Conservation (phyloP, 2,113 vertebrate species). For the Erythrolamprus reginae region DNA sequence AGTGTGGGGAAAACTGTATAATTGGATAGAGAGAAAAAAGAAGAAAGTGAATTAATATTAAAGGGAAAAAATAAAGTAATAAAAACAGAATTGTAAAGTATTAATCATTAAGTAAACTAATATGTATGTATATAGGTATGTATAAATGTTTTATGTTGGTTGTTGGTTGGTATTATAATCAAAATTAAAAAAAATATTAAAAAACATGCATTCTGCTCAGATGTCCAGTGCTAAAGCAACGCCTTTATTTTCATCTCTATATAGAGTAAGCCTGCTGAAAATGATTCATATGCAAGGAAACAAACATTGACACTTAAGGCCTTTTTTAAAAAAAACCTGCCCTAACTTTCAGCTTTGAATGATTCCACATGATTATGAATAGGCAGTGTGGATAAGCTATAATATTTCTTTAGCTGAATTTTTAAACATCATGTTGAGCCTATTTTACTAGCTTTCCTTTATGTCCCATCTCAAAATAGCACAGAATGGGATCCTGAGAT, state of each 20-base stretch:
- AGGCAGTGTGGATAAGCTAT: background rate
- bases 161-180: no score
- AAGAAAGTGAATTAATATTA: no score
- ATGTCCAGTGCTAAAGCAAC: background rate
- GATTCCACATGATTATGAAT: background rate
- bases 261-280: background rate
- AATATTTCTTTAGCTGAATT: background rate
- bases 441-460: background rate
- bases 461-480: background rate
- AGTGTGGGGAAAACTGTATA: no score
- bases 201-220: background rate
- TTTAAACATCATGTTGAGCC: background rate
- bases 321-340: background rate
- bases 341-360: background rate
- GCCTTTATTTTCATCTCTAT: background rate
- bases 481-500: background rate
- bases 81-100: no score
- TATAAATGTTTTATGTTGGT: no score
- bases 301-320: background rate
- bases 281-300: background rate
- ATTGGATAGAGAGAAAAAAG: no score
- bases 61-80: no score
- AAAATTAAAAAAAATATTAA: no score
- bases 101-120: no score
- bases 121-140: no score